phyloP scores from a whole-genome alignment of 35 echinoderm and acorn worm species.

The Holothuria glaberrima region DNA sequence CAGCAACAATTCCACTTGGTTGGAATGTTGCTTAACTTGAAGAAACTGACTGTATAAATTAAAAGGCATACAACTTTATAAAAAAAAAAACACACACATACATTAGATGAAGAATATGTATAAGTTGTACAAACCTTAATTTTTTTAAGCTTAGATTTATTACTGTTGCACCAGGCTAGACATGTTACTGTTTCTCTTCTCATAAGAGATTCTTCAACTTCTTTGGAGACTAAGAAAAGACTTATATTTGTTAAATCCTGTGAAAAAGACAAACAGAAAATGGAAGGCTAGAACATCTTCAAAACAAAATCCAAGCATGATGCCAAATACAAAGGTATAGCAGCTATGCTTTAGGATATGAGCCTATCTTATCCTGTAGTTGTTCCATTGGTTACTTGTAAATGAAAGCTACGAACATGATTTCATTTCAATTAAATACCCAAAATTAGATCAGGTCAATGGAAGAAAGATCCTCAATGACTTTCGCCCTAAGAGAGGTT shows the following conservation, averaged over 20 bases:
- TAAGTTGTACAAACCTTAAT: conserved; percentile 84
- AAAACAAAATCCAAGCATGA: not conserved
- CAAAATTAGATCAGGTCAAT: too few relatives aligned
- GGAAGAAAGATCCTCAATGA: too few relatives aligned
- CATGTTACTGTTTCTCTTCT: conserved; percentile 83
- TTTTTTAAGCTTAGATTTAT: conserved; percentile 99
- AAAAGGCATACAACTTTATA: too few relatives aligned
- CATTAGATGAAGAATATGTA: too few relatives aligned
- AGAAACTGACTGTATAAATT: too few relatives aligned
- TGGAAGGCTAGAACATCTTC: not conserved
- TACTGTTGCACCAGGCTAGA: conserved; percentile 95
- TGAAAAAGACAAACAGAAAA: conserved; percentile 42
- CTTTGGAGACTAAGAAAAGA: conserved; percentile 97
- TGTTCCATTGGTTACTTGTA: too few relatives aligned
- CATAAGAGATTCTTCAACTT: conserved; percentile 95
- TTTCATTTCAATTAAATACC: too few relatives aligned
- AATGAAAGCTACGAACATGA: too few relatives aligned
- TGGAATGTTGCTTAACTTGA: not conserved
- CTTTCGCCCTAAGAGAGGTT: too few relatives aligned
- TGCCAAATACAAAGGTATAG: too few relatives aligned
- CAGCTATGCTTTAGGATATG: too few relatives aligned
- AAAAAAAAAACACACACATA: not conserved
- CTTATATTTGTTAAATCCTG: conserved; percentile 99
- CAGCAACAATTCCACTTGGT: not conserved
- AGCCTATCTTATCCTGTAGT: too few relatives aligned